Conservation (phyloP, 2,113 vertebrate genomes). For the Xenotilapia longispinis region DNA sequence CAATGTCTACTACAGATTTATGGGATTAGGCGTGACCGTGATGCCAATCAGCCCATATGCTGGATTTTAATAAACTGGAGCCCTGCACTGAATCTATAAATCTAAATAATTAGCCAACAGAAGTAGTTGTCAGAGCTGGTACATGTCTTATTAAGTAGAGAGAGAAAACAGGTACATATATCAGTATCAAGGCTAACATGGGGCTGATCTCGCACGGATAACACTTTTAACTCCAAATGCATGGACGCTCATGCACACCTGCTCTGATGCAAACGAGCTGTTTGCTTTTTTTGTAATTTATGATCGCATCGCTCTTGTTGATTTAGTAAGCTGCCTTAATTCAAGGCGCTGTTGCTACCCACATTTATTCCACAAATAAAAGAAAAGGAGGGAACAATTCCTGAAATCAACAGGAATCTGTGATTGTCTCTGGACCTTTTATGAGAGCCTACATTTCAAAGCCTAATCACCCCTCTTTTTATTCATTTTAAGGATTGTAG, state of each 20-base stretch:
- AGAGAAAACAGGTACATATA: background rate
- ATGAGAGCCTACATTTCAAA: background rate
- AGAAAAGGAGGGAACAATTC: background rate
- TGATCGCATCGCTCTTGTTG: background rate
- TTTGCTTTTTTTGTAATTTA: background rate
- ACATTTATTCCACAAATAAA: background rate
- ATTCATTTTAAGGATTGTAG: background rate
- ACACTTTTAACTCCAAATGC: background rate
- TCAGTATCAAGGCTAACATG: background rate
- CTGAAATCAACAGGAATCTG: background rate
- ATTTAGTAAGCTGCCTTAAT: background rate
- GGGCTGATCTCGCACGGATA: background rate
- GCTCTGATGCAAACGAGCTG: background rate
- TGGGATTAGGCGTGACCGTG: constrained; percentile 17
- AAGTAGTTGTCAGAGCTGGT: background rate
- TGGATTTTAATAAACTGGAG: constrained; percentile 10
- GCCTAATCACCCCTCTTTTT: background rate
- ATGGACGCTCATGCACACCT: background rate
- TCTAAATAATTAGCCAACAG: background rate
- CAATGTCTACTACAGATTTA: constrained; percentile 34
- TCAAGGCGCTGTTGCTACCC: background rate
- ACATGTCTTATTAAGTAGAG: background rate
- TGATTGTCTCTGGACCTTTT: background rate
- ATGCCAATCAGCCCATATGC: constrained; percentile 27
- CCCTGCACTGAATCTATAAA: constrained; percentile 1